Percentiles rank a stretch among this genome's conserved stretches.
phyloP scores from a whole-genome alignment of 2,888 invertebrate species.

The Lomographa bimaculata region DNA sequence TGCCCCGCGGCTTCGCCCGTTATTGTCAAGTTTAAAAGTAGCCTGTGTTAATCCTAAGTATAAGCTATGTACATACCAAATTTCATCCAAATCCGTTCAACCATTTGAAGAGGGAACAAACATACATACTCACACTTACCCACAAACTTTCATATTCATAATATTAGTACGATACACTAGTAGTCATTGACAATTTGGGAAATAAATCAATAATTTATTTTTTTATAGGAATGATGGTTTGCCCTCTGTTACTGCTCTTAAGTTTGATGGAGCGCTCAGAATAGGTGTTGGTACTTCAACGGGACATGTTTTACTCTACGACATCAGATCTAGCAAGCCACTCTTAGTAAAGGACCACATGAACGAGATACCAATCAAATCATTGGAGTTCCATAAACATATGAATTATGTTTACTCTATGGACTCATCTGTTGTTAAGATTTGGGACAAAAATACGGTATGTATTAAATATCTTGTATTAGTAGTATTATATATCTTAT shows the following conservation, averaged over 20 bases:
- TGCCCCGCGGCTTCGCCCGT: too few relatives aligned
- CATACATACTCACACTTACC: too few relatives aligned
- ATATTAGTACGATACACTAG: too few relatives aligned
- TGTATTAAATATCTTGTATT: slow-evolving; percentile 29
- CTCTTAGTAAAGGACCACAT: slow-evolving; percentile 96
- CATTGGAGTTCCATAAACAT: slow-evolving; percentile 91
- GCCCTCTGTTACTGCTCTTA: slow-evolving; percentile 90
- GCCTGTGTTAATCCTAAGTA: too few relatives aligned
- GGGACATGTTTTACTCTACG: slow-evolving; percentile 97
- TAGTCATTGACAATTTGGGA: too few relatives aligned
- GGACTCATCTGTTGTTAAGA: slow-evolving; percentile 94
- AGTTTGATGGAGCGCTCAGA: slow-evolving; percentile 89
- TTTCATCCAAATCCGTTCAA: too few relatives aligned
- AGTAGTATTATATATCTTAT: too few relatives aligned
- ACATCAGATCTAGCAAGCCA: slow-evolving; percentile 96
- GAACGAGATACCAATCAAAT: slow-evolving; percentile 95
- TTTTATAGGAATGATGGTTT: slow-evolving; percentile 83
- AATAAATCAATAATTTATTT: slow-evolving; percentile 1
- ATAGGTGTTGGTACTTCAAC: slow-evolving; percentile 96
- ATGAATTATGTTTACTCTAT: slow-evolving; percentile 94
- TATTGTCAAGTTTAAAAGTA: too few relatives aligned
- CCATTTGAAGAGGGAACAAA: too few relatives aligned
- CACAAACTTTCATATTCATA: too few relatives aligned
- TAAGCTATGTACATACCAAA: too few relatives aligned
- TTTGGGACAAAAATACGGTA: slow-evolving; percentile 95